Evolutionary conservation across 2,113 vertebrate genomes (phyloP).

Genomic region (Tragelaphus strepsiceros): DNA sequence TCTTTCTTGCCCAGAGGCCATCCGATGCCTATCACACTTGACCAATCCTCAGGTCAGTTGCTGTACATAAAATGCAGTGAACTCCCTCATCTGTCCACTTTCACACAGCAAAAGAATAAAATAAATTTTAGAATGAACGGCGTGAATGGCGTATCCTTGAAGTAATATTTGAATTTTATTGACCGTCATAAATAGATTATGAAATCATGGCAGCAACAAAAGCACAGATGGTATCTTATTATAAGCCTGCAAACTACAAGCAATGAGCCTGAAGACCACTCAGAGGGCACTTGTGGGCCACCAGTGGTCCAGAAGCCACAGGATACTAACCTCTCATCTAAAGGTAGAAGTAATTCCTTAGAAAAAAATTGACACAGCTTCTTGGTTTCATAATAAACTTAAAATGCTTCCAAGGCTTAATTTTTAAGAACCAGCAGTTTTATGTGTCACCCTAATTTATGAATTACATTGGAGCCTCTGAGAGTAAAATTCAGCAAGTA

Average conservation of each 20-base stretch:
- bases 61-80: background rate
- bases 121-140: conserved; percentile 7
- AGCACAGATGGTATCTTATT: conserved; percentile 51
- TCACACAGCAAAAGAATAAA: conserved; percentile 1
- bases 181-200: conserved; percentile 45
- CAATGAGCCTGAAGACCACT: background rate
- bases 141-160: background rate
- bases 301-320: background rate
- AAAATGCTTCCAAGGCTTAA: conserved; percentile 5
- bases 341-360: conserved; percentile 33
- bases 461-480: background rate
- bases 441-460: background rate
- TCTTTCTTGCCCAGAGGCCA: background rate
- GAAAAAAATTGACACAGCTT: background rate
- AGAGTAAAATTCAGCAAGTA: background rate
- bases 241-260: background rate
- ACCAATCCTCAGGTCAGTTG: background rate
- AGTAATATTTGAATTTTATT: conserved; percentile 52
- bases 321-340: background rate
- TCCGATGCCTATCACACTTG: background rate
- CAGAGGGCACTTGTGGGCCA: background rate
- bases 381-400: conserved; percentile 29
- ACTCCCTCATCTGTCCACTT: background rate
- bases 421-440: conserved; percentile 31
- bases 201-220: conserved; percentile 31